phyloP scores from a whole-genome alignment of 2,888 invertebrate genomes.

The Tachina grossa region DNA sequence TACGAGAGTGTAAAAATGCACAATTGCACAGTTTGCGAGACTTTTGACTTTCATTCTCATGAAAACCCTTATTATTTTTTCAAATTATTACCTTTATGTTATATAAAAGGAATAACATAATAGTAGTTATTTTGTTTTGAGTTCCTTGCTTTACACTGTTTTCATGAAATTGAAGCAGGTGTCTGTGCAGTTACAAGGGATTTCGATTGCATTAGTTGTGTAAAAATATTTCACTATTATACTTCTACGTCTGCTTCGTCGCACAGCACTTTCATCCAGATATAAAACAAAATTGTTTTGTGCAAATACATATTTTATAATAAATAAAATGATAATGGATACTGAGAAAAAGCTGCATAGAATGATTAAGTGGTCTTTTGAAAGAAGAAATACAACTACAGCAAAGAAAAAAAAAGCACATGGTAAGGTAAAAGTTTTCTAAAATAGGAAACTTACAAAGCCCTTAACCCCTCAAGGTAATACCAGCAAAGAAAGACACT shows the following conservation, averaged over 20 bases:
- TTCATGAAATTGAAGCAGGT: constrained; percentile 54
- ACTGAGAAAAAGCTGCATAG: background rate
- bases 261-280: background rate
- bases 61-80: no score
- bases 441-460: background rate
- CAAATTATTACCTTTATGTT: background rate
- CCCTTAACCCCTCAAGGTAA: constrained; percentile 6
- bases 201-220: constrained; percentile 55
- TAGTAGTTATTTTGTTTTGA: background rate
- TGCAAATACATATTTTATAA: constrained; percentile 9
- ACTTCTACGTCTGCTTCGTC: background rate
- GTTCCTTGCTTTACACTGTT: background rate
- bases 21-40: no score
- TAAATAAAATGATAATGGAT: constrained; percentile 5
- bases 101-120: background rate
- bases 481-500: background rate
- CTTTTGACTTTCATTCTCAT: no score
- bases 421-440: background rate
- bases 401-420: background rate
- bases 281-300: background rate
- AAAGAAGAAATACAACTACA: background rate
- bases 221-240: constrained; percentile 41
- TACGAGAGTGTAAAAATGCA: no score
- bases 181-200: constrained; percentile 59
- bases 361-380: constrained; percentile 32